A percentile compares a stretch with the other conserved stretches of the same genome.
Conservation (phyloP, 2,797 vertebrate genomes). For the Graptemys geographica region DNA sequence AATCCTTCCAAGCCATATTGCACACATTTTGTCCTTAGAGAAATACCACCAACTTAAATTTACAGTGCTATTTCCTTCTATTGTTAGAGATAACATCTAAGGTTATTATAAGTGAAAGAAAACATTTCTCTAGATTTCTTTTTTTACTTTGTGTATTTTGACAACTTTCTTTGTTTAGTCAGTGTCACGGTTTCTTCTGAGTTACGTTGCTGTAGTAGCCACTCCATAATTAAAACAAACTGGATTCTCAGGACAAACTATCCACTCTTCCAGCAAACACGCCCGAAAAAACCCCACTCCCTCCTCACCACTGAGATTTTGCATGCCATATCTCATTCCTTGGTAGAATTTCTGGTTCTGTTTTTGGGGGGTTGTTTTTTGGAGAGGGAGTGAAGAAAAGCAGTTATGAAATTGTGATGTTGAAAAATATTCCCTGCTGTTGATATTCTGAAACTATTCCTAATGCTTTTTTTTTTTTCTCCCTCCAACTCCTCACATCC, state of each 20-base stretch:
- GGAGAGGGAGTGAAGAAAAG: too few relatives aligned
- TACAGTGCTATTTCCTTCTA: neutral
- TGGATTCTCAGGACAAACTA: neutral
- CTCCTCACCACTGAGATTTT: neutral
- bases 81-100: neutral
- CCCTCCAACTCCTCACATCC: accelerated
- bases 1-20: too few relatives aligned
- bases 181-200: neutral
- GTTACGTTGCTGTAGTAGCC: neutral
- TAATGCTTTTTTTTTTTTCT: too few relatives aligned
- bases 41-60: accelerated
- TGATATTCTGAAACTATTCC: too few relatives aligned
- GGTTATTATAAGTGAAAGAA: neutral
- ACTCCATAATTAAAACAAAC: neutral
- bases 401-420: too few relatives aligned
- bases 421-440: too few relatives aligned
- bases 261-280: neutral
- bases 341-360: neutral
- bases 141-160: neutral
- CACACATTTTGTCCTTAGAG: neutral
- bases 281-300: neutral
- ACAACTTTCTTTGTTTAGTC: neutral
- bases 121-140: too few relatives aligned
- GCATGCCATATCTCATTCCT: neutral
- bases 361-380: too few relatives aligned